Base-by-base conservation (phyloP, 2,113 vertebrate species). In the Collichthys lucidus region DNA sequence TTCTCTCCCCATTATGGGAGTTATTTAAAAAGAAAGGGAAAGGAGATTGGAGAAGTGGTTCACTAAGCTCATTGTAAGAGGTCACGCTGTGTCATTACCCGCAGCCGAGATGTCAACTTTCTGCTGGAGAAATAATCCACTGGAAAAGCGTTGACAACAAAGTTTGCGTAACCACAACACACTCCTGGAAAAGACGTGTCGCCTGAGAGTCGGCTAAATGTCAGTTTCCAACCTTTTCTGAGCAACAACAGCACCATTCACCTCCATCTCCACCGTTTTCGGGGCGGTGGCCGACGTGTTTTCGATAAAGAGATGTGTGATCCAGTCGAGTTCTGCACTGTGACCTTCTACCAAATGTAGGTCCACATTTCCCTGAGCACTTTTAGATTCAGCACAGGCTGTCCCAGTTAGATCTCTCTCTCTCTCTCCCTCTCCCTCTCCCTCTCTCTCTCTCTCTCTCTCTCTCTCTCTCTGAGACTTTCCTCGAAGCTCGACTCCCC, bases 331-430 rank as follows among this genome's bases (percentile, higher is more conserved):
- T 12, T 4, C 56, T 6, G 8, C 24, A 29, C 47, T 3, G 59
- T 20, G 83, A 69, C 79, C 59, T 62, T 16, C 49, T 57, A 63
- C 44, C 75, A 88, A 71, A 90, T 77, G 76, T 84, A 91, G 84
- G 55, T 35, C 74, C 68, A 44, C 24, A 20, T 6, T 68, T 57
- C 63, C 86, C 72, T 31, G 12, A 68, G 77, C 77, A 61, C 84
- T 26, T 26, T 20, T 11, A 26, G 53, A 80, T 77, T 57, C 14
- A 57, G 85, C 66, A 77, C 79, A 84, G 12, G 7, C 79, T 87
- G 91, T 19, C 90, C 91, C 82, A 91, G 31, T 90, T 92, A 86
- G 24, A n/a, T n/a, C n/a, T n/a, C n/a, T n/a, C n/a, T n/a, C n/a
- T n/a, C n/a, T n/a, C n/a, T n/a, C n/a, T n/a, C n/a, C n/a, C n/a